Percentiles rank a stretch among this genome's conserved stretches.
These are phyloP conservation scores for Acyrthosiphon pisum DNA, from an alignment of 1,140 invertebrate species.

Conservation along the genomic window DNA sequence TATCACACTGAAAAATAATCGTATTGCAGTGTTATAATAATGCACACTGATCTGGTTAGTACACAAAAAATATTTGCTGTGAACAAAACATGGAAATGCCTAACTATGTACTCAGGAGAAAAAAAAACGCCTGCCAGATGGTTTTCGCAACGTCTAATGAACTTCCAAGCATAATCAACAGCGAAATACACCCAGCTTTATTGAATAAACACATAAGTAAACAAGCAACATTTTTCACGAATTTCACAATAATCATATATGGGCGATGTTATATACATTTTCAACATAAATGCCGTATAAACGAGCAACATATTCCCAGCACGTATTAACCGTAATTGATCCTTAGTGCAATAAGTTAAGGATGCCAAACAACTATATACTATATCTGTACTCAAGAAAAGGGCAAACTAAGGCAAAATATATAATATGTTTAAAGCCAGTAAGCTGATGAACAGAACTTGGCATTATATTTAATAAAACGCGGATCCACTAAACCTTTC, in stretches of 20 bases:
- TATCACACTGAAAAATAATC: not conserved
- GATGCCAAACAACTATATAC: conserved; percentile 5
- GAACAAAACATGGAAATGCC: not conserved
- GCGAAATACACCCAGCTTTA: not conserved
- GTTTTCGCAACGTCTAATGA: not conserved
- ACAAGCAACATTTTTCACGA: conserved; percentile 1
- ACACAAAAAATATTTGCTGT: not conserved
- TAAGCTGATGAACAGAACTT: conserved; percentile 3
- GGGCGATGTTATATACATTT: not conserved
- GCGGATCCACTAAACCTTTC: not conserved
- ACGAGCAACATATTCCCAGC: not conserved
- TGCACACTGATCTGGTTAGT: not conserved
- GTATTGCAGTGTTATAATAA: not conserved
- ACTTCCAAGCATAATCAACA: conserved; percentile 20
- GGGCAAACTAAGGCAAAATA: conserved; percentile 11
- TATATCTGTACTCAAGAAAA: conserved; percentile 7
- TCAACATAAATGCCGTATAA: not conserved
- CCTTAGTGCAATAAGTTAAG: conserved; percentile 31
- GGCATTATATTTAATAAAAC: conserved; percentile 13
- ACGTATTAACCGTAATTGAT: conserved; percentile 38
- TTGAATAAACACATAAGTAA: not conserved
- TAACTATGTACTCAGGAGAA: not conserved
- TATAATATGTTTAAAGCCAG: conserved; percentile 23
- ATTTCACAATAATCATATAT: not conserved
- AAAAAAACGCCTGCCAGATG: not conserved